Evolutionary conservation across 2,888 invertebrate genomes (phyloP).

Genomic region (Noctuana brunneofusca): DNA sequence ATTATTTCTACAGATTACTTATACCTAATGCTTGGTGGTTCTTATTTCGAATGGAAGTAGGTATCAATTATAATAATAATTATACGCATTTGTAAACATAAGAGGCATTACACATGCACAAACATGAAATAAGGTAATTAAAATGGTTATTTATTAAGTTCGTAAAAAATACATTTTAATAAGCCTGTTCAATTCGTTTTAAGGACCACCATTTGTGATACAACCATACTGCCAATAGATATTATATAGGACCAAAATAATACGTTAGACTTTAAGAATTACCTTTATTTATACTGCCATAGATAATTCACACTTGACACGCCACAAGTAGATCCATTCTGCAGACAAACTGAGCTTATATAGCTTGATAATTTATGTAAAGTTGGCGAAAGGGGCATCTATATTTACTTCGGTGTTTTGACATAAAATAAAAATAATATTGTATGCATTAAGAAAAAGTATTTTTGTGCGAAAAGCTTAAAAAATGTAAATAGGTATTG

Average conservation of each 20-base stretch:
- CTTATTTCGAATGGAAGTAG: not conserved
- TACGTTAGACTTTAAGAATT: not conserved
- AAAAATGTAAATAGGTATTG: slow-evolving; percentile 68
- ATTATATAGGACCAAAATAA: slow-evolving; percentile 14
- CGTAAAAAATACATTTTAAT: too few relatives aligned
- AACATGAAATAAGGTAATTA: too few relatives aligned
- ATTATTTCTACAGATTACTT: not conserved
- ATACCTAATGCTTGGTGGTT: not conserved
- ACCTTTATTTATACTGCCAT: slow-evolving; percentile 8
- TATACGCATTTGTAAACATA: too few relatives aligned
- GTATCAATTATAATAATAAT: not conserved
- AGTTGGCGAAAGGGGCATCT: slow-evolving; percentile 55
- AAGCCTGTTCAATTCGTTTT: too few relatives aligned
- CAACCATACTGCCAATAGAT: slow-evolving; percentile 16
- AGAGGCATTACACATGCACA: too few relatives aligned
- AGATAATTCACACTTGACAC: slow-evolving; percentile 11
- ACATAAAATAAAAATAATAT: slow-evolving; percentile 46
- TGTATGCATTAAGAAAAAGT: slow-evolving; percentile 52
- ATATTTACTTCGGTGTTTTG: slow-evolving; percentile 47
- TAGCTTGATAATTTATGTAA: slow-evolving; percentile 32
- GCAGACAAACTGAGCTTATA: slow-evolving; percentile 11
- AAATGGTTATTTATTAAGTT: too few relatives aligned
- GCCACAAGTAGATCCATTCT: slow-evolving; percentile 13
- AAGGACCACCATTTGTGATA: slow-evolving; percentile 8
- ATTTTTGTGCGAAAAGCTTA: slow-evolving; percentile 67